These are phyloP conservation scores for Kryptolebias marmoratus DNA, from an alignment of 2,113 vertebrate species.

Conservation along the genomic window DNA sequence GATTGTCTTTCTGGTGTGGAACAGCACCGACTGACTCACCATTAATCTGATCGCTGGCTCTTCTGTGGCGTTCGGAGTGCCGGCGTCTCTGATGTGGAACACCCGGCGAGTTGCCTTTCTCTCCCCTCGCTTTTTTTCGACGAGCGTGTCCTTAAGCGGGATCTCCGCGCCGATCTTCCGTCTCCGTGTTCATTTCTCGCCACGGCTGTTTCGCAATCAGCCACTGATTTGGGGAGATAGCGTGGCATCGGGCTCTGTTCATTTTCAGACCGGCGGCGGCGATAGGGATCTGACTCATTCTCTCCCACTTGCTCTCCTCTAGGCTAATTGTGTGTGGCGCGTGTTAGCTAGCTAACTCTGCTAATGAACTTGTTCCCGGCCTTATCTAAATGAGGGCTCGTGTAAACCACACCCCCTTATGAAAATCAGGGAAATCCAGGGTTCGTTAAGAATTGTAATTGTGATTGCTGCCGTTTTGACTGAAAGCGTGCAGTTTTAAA, in stretches of 20 bases:
- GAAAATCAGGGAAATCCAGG: conserved; percentile 66
- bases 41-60: conserved; percentile 74
- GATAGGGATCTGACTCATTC: conserved; percentile 79
- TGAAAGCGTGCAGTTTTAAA: conserved; percentile 5
- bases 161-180: conserved; percentile 75
- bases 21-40: conserved; percentile 66
- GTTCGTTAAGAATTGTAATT: conserved; percentile 55
- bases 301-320: conserved; percentile 69
- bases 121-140: conserved; percentile 51
- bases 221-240: conserved; percentile 75
- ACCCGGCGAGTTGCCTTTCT: conserved; percentile 73
- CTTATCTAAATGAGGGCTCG: conserved; percentile 74
- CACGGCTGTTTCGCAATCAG: conserved; percentile 79
- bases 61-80: conserved; percentile 61
- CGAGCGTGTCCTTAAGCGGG: conserved; percentile 78
- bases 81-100: conserved; percentile 76
- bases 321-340: conserved; percentile 78
- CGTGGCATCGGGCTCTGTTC: conserved; percentile 74
- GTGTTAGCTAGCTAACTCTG: conserved; percentile 76
- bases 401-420: conserved; percentile 73
- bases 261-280: conserved; percentile 68
- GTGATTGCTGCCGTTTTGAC: conserved; percentile 27
- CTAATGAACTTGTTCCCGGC: conserved; percentile 82
- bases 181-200: conserved; percentile 76
- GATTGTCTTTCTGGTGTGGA: conserved; percentile 71